Percentiles rank a stretch among this genome's conserved stretches.
Evolutionary conservation across 2,113 vertebrate genomes (phyloP).

Genomic region (Saiga tatarica): DNA sequence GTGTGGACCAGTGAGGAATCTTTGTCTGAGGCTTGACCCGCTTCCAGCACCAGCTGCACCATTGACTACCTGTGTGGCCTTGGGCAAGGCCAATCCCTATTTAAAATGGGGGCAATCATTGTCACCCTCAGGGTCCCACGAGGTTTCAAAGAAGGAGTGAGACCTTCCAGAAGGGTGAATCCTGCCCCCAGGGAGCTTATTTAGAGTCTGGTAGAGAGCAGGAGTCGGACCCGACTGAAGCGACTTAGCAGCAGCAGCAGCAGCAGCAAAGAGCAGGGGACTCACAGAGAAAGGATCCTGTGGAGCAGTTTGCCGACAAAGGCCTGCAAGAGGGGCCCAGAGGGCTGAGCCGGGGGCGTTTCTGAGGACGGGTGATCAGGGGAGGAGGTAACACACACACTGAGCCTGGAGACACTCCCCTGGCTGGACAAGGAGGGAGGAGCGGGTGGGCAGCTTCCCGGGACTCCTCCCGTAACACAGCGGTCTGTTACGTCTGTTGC

Average conservation of each 20-base stretch:
- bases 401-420: neutral
- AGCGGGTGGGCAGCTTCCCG: neutral
- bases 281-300: neutral
- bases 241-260: too few species aligned
- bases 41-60: neutral
- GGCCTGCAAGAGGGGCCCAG: neutral
- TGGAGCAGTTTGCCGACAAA: neutral
- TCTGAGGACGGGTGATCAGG: neutral
- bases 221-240: too few species aligned
- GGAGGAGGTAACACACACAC: neutral
- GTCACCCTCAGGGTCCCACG: neutral
- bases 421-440: neutral
- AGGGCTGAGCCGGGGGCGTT: neutral
- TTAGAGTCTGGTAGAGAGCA: neutral
- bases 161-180: neutral
- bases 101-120: neutral
- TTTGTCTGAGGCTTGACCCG: neutral
- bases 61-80: neutral
- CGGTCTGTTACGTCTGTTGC: neutral
- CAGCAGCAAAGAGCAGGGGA: neutral
- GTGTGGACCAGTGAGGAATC: neutral
- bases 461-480: too few species aligned
- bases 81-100: neutral
- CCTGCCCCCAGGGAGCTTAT: neutral
- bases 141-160: neutral